A percentile compares a stretch with the other conserved stretches of the same genome.
Evolutionary conservation across 2,888 invertebrate species (phyloP).

Genomic region (Drosophila kanekoi): DNA sequence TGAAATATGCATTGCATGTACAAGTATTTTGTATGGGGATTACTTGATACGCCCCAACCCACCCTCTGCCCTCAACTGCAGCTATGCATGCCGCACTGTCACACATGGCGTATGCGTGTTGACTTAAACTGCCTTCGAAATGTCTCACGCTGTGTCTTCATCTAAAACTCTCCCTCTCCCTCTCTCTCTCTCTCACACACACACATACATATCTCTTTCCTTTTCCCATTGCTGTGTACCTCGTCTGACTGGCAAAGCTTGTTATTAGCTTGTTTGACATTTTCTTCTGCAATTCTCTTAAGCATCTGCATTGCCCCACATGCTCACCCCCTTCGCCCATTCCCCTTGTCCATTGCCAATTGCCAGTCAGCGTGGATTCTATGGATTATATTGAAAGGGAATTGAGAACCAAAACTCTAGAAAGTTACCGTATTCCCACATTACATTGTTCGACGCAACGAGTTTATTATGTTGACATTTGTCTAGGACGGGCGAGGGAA

Average conservation of each 20-base stretch:
- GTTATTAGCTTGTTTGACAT: slow-evolving; percentile 63
- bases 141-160: slow-evolving; percentile 14
- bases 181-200: slow-evolving; percentile 3
- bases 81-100: background rate
- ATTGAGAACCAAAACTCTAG: background rate
- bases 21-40: slow-evolving; percentile 56
- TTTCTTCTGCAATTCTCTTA: slow-evolving; percentile 39
- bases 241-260: slow-evolving; percentile 20
- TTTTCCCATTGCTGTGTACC: background rate
- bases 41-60: slow-evolving; percentile 8
- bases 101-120: slow-evolving; percentile 58
- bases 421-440: slow-evolving; percentile 4
- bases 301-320: slow-evolving; percentile 16
- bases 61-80: background rate
- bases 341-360: slow-evolving; percentile 5
- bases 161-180: background rate
- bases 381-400: slow-evolving; percentile 8
- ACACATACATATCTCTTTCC: background rate
- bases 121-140: slow-evolving; percentile 46
- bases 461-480: slow-evolving; percentile 16
- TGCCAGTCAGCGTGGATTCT: slow-evolving; percentile 14
- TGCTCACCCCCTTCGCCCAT: background rate
- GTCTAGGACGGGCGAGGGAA: background rate
- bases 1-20: slow-evolving; percentile 60
- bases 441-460: slow-evolving; percentile 9